Conservation (phyloP, 2,797 vertebrate species). For the Danio choprae region DNA sequence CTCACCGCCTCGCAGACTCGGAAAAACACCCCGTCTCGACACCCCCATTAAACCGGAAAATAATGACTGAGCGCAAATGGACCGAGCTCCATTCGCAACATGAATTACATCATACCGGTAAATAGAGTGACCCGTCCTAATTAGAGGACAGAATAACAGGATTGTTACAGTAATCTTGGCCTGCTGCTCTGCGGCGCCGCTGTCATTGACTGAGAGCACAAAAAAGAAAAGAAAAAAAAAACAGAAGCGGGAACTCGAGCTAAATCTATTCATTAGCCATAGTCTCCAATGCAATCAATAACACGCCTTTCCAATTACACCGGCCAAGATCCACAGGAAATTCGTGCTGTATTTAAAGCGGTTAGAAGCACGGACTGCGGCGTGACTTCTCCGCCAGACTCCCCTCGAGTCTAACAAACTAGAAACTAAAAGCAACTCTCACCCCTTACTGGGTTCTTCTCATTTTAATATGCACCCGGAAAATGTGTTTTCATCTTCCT, state of each 20-base stretch:
- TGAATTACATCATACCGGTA: conserved; percentile 49
- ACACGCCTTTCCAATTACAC: conserved; percentile 60
- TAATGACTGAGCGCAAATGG: conserved; percentile 49
- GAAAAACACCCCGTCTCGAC: conserved; percentile 25
- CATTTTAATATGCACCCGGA: conserved; percentile 22
- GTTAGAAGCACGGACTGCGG: conserved; percentile 53
- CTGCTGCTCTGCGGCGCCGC: conserved; percentile 44
- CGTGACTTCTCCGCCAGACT: conserved; percentile 41
- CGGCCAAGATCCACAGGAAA: conserved; percentile 54
- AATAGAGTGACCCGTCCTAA: conserved; percentile 37
- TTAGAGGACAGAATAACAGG: conserved; percentile 30
- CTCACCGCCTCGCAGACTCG: neutral
- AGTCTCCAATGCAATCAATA: conserved; percentile 64
- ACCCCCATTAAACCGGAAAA: conserved; percentile 46
- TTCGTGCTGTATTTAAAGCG: conserved; percentile 55
- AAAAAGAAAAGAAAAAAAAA: conserved; percentile 23
- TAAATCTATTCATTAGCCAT: conserved; percentile 62
- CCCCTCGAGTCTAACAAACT: conserved; percentile 39
- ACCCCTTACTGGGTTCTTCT: conserved; percentile 20
- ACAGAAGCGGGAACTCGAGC: conserved; percentile 37
- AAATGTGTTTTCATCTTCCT: conserved; percentile 45
- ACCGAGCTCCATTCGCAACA: conserved; percentile 16
- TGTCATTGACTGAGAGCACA: conserved; percentile 35
- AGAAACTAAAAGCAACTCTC: conserved; percentile 15
- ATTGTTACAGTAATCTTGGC: conserved; percentile 28